Percentiles rank a stretch among this genome's conserved stretches.
Evolutionary conservation across 1,140 invertebrate species (phyloP).

Genomic region (Heliconius congener): DNA sequence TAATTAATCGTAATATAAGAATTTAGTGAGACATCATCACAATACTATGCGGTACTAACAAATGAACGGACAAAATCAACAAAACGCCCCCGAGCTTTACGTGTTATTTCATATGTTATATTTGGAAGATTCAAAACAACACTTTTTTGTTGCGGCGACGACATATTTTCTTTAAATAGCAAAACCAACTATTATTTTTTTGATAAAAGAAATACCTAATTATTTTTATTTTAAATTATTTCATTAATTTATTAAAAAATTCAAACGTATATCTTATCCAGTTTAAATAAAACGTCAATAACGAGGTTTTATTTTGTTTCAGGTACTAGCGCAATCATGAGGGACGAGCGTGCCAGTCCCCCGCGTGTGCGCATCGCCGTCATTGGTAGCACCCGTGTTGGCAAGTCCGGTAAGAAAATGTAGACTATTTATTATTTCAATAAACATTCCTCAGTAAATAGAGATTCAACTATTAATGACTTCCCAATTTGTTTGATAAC

Average conservation of each 20-base stretch:
- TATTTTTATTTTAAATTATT: too few relatives aligned
- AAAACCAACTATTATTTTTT: too few relatives aligned
- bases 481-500: constrained; percentile 11
- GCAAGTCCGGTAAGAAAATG: constrained; percentile 86
- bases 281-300: constrained; percentile 14
- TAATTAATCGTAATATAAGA: background rate
- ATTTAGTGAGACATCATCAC: constrained; percentile 1
- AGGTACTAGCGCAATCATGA: constrained; percentile 78
- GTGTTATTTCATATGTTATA: constrained; percentile 29
- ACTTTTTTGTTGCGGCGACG: constrained; percentile 14
- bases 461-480: constrained; percentile 22
- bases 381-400: constrained; percentile 87
- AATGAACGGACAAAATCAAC: constrained; percentile 44
- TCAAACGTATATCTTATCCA: background rate
- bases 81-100: background rate
- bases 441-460: constrained; percentile 14
- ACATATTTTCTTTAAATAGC: constrained; percentile 29
- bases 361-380: constrained; percentile 86
- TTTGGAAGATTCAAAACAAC: constrained; percentile 38
- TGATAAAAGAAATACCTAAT: too few relatives aligned
- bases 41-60: constrained; percentile 32
- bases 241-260: too few relatives aligned
- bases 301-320: constrained; percentile 56
- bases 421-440: constrained; percentile 27
- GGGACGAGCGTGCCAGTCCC: constrained; percentile 82